Evolutionary conservation across 2,113 vertebrate species (phyloP).

Genomic region (Cynopterus brachyotis): DNA sequence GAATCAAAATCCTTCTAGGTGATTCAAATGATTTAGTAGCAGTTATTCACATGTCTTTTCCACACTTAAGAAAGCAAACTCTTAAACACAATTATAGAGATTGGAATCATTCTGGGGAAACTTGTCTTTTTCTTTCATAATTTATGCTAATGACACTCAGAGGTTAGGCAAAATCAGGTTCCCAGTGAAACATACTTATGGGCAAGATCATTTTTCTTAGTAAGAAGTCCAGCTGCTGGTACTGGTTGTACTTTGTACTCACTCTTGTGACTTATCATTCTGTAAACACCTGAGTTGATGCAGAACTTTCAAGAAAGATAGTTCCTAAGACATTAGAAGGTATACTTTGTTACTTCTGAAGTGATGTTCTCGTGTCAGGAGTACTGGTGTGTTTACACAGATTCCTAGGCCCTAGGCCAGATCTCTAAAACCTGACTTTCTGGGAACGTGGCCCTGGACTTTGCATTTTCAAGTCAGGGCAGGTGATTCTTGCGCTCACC

Average conservation of each 20-base stretch:
- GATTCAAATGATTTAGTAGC: neutral
- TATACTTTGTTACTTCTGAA: neutral
- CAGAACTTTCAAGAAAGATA: neutral
- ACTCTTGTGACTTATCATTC: neutral
- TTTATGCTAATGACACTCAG: neutral
- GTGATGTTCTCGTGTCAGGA: neutral
- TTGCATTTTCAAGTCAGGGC: neutral
- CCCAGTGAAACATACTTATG: neutral
- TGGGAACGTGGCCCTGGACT: neutral
- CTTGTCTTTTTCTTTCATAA: neutral
- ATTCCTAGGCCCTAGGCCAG: neutral
- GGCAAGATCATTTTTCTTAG: neutral
- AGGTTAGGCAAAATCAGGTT: neutral
- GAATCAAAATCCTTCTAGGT: neutral
- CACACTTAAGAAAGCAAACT: neutral
- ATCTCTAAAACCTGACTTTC: rapidly evolving
- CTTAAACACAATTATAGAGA: neutral
- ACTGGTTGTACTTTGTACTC: neutral
- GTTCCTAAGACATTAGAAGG: neutral
- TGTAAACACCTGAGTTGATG: neutral
- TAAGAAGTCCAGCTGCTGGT: neutral
- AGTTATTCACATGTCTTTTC: neutral
- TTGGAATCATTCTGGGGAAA: neutral
- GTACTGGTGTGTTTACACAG: neutral
- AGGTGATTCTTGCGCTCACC: neutral